A percentile compares a stretch with the other conserved stretches of the same genome.
Evolutionary conservation across 1,140 invertebrate species (phyloP).

Genomic region (Drosophila ironensis): DNA sequence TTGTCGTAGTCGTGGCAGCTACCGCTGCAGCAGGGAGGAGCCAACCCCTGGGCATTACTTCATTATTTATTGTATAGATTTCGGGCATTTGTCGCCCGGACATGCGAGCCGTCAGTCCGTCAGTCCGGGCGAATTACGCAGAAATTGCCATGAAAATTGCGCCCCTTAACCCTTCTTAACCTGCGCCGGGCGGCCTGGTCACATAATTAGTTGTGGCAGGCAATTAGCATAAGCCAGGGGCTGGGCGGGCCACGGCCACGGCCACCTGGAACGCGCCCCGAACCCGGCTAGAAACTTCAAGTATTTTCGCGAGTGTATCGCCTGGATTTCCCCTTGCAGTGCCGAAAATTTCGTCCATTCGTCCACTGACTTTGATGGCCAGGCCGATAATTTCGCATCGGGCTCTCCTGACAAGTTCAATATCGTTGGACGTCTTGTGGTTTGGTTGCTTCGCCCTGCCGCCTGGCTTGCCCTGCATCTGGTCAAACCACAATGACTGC

Average conservation of each 20-base stretch:
- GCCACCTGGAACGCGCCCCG: constrained; percentile 16
- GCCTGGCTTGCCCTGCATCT: constrained; percentile 29
- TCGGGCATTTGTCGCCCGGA: constrained; percentile 43
- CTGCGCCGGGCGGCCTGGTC: neutral
- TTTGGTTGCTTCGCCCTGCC: neutral
- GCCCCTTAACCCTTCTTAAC: constrained; percentile 18
- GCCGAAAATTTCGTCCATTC: no score
- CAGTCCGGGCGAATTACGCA: constrained; percentile 33
- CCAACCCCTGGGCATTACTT: no score
- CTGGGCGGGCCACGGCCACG: neutral
- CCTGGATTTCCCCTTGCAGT: no score
- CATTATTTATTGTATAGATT: constrained; percentile 55
- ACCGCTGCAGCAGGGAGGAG: no score
- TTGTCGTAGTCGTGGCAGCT: constrained; percentile 12
- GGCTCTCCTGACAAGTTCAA: constrained; percentile 8
- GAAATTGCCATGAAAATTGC: constrained; percentile 39
- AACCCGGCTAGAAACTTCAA: no score
- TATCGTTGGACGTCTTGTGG: constrained; percentile 20
- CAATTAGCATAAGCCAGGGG: constrained; percentile 55
- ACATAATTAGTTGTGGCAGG: constrained; percentile 46
- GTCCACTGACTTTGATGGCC: no score
- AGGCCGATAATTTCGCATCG: neutral
- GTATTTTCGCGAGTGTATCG: no score
- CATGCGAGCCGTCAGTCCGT: constrained; percentile 23
- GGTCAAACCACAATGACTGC: constrained; percentile 52